phyloP scores from a whole-genome alignment of 2,113 vertebrate species.

The Onychostruthus taczanowskii region DNA sequence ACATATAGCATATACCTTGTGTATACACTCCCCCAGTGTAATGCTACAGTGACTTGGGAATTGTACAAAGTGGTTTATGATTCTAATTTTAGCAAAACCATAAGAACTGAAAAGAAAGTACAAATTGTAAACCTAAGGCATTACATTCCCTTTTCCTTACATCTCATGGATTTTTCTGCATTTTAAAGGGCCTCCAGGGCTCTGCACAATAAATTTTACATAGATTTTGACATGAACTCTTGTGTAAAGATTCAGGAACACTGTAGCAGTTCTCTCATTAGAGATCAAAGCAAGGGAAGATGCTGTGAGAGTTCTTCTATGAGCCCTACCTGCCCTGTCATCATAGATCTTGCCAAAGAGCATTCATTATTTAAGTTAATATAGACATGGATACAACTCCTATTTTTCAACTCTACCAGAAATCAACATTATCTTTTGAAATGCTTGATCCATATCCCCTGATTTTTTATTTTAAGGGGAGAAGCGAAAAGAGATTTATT shows the following conservation, averaged over 20 bases:
- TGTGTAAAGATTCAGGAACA: neutral
- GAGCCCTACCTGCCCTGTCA: neutral
- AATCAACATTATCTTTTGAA: neutral
- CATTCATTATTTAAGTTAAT: neutral
- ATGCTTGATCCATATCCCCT: neutral
- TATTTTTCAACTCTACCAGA: neutral
- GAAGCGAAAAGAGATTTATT: neutral
- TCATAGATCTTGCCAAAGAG: neutral
- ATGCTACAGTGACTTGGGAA: neutral
- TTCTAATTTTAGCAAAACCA: neutral
- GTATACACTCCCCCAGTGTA: neutral
- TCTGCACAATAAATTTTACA: neutral
- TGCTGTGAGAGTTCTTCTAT: neutral
- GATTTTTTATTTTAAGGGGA: neutral
- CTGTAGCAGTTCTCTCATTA: neutral
- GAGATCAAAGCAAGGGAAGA: neutral
- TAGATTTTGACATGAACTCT: neutral
- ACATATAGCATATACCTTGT: neutral
- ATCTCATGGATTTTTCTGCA: neutral
- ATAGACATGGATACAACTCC: neutral
- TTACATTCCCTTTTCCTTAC: neutral
- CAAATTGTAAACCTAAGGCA: neutral
- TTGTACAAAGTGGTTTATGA: neutral
- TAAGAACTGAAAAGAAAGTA: neutral
- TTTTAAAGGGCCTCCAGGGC: neutral